These are phyloP conservation scores for Spongilla lacustris DNA, from an alignment of 37 sponge, comb jelly and placozoan genomes.

Conservation along the genomic window DNA sequence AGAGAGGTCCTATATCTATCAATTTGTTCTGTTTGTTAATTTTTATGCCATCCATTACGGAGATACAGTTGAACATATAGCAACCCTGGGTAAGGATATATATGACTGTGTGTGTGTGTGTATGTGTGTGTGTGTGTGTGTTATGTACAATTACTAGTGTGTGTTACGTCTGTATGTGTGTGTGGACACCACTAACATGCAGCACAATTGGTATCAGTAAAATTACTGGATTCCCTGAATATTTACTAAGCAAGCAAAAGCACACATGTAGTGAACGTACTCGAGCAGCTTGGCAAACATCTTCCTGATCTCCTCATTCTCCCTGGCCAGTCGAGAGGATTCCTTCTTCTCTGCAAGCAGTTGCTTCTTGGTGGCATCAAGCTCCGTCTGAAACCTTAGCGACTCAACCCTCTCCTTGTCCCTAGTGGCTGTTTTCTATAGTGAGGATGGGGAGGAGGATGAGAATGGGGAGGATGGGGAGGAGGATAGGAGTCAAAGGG, in stretches of 20 bases:
- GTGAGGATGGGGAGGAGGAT: background rate
- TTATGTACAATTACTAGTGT: background rate
- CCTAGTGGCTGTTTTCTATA: conserved; percentile 45
- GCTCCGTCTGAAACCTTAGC: conserved; percentile 45
- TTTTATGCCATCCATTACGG: no score
- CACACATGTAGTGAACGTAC: conserved; percentile 25
- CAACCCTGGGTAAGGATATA: no score
- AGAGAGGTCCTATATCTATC: no score
- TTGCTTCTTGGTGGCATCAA: conserved; percentile 45
- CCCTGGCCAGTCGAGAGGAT: conserved; percentile 17
- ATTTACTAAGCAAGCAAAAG: background rate
- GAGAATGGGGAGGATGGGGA: background rate
- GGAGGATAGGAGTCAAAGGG: background rate
- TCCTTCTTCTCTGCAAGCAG: conserved; percentile 46
- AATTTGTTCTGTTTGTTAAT: no score
- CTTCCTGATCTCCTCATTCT: conserved; percentile 75
- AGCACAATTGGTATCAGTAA: no score
- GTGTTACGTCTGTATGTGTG: no score
- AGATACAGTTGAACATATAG: no score
- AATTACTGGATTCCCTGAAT: background rate
- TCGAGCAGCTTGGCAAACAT: conserved; percentile 62
- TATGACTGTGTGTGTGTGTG: background rate
- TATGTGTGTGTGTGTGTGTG: background rate
- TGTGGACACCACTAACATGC: no score
- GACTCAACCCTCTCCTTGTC: conserved; percentile 65